Evolutionary conservation across 2,113 vertebrate genomes (phyloP).

Genomic region (Crypturellus undulatus): DNA sequence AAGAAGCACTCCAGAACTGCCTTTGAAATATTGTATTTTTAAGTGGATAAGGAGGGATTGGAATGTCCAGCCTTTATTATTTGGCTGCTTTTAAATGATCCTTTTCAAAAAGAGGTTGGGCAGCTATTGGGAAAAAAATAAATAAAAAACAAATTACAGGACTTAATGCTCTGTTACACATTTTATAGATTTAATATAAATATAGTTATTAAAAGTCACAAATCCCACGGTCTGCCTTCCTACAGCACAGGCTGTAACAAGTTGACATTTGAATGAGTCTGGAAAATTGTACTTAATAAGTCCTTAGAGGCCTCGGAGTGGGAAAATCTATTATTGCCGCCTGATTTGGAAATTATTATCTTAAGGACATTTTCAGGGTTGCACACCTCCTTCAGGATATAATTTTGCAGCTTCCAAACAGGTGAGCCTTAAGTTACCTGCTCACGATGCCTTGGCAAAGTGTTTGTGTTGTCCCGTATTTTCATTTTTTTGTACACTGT

Average conservation of each 20-base stretch:
- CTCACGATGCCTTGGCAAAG: not conserved
- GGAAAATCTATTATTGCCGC: constrained; percentile 18
- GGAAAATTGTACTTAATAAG: constrained; percentile 47
- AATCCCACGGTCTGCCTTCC: not conserved
- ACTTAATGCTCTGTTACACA: not conserved
- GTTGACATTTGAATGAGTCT: constrained; percentile 38
- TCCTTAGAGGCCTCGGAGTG: constrained; percentile 10
- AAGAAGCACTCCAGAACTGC: constrained; percentile 49
- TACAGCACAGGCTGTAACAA: not conserved
- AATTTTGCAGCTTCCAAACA: not conserved
- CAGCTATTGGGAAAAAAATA: not conserved
- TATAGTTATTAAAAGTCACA: constrained; percentile 23
- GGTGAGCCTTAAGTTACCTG: not conserved
- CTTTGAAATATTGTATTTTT: constrained; percentile 61
- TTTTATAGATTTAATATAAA: constrained; percentile 50
- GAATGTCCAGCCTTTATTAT: constrained; percentile 61
- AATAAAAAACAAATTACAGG: not conserved
- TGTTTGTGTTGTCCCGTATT: not conserved
- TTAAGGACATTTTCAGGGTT: not conserved
- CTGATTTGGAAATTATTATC: not conserved
- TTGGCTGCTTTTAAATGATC: constrained; percentile 48
- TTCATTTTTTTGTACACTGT: not conserved
- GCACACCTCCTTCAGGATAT: not conserved
- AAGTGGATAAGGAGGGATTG: constrained; percentile 63
- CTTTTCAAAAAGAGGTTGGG: constrained; percentile 42